Evolutionary conservation across 2,797 vertebrate species (phyloP), one percentile per base, ranked within the genome.

Genomic region (Melanotaenia boesemani): DNA sequence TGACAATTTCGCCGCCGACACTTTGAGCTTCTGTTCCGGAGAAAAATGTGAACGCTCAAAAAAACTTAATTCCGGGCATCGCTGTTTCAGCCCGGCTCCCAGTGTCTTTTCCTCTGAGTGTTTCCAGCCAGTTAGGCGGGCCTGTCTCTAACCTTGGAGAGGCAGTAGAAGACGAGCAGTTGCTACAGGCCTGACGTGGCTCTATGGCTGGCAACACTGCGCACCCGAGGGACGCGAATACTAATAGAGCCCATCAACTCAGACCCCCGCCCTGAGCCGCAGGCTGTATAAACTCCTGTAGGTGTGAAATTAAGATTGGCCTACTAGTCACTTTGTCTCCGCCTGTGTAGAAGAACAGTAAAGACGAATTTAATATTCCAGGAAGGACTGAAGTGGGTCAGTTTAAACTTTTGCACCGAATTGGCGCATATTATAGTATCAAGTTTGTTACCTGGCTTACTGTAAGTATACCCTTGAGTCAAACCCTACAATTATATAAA

Each of bases 211-310:
- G 83, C 86, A 89, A 91, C 90, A 92, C 89, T 82, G 94, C 93
- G 90, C 94, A 92, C 94, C 93, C 95, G 94, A 96, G 95, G 95
- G 95, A 95, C 86, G 80, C 86, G 93, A 94, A 94, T 93, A 94
- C 93, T 93, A 94, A 95, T 95, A 91, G 83, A 88, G 90, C 91
- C 91, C 76, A 85, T 89, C 84, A 88, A 88, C 81, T 80, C 86
- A 88, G 72, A 85, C 84, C 89, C 89, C 90, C 91, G 80, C 81
- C 85, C 88, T 39, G 85, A 86, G 88, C 84, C 74, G 58, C 20
- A 70, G 37, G 26, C 52, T 22, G 16, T n/a, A 50, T 36, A 11
- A 83, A 73, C 69, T 66, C 30, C 57, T 7, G 1, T 75, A 76
- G 46, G 22, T 71, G 63, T 76, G 30, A 54, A 70, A 76, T 30